A percentile compares a stretch with the other conserved stretches of the same genome.
phyloP scores from a whole-genome alignment of 2,797 vertebrate species.

The Sebastes jordani region DNA sequence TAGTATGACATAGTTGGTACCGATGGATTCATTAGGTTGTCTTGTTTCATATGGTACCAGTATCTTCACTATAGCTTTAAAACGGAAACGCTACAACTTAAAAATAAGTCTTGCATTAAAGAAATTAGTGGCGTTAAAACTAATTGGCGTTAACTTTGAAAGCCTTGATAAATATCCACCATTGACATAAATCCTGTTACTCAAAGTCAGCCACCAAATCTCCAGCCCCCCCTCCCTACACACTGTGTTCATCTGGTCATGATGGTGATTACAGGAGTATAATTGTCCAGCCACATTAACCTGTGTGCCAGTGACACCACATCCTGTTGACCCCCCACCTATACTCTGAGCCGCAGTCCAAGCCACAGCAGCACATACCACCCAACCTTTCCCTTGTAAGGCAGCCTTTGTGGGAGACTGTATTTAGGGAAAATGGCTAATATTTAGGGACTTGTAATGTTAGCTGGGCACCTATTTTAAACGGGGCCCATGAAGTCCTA shows the following conservation, averaged over 20 bases:
- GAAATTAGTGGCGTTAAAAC: too few species aligned
- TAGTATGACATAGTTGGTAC: too few species aligned
- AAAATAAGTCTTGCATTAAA: too few species aligned
- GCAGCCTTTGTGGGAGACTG: slow-evolving; percentile 84
- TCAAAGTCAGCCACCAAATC: neutral
- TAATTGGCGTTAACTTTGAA: too few species aligned
- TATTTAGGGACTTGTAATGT: slow-evolving; percentile 88
- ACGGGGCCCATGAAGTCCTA: slow-evolving; percentile 78
- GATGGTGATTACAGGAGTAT: slow-evolving; percentile 34
- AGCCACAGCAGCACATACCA: slow-evolving; percentile 72
- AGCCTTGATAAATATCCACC: neutral
- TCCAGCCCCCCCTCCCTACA: neutral
- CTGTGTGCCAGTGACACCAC: slow-evolving; percentile 49
- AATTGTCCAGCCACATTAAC: slow-evolving; percentile 56
- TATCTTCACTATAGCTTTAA: too few species aligned
- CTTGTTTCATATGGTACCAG: too few species aligned
- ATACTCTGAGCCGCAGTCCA: slow-evolving; percentile 31
- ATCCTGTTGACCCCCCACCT: slow-evolving; percentile 39
- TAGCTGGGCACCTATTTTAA: slow-evolving; percentile 87
- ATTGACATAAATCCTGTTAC: neutral
- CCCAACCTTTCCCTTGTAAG: slow-evolving; percentile 83
- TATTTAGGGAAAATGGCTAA: slow-evolving; percentile 88
- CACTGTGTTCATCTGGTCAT: neutral
- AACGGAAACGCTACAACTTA: too few species aligned
- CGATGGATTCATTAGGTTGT: too few species aligned